Conservation (phyloP, 2,113 vertebrate genomes). For the Bos javanicus region DNA sequence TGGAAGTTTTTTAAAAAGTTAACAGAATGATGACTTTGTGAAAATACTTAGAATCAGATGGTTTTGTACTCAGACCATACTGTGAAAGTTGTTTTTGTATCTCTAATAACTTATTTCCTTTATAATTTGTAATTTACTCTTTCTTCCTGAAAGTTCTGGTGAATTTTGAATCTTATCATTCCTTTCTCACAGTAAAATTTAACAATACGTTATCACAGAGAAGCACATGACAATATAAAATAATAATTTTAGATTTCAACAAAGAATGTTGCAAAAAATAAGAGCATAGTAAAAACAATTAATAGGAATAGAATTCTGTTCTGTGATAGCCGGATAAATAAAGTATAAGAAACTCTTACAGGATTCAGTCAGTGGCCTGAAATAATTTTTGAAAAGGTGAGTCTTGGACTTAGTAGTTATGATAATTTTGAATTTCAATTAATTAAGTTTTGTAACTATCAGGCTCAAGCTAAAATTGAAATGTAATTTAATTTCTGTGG, state of each 20-base stretch:
- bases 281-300: not conserved
- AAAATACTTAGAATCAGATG: not conserved
- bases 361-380: not conserved
- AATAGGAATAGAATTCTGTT: not conserved
- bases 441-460: not conserved
- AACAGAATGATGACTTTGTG: not conserved
- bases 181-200: not conserved
- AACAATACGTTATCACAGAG: not conserved
- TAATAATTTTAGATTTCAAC: not conserved
- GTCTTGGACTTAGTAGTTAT: not conserved
- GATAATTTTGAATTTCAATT: not conserved
- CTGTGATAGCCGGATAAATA: not conserved
- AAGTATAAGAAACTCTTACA: not conserved
- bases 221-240: not conserved
- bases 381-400: slow-evolving; percentile 6
- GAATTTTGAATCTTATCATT: not conserved
- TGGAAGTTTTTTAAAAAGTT: not conserved
- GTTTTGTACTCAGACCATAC: not conserved
- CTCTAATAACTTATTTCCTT: not conserved
- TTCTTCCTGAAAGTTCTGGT: not conserved
- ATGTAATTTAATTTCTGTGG: not conserved
- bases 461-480: not conserved
- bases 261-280: not conserved
- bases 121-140: slow-evolving; percentile 17
- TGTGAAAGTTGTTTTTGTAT: not conserved